Evolutionary conservation across 2,888 invertebrate genomes (phyloP), one percentile per base, ranked within the genome.

Genomic region (Tribolium freemani): DNA sequence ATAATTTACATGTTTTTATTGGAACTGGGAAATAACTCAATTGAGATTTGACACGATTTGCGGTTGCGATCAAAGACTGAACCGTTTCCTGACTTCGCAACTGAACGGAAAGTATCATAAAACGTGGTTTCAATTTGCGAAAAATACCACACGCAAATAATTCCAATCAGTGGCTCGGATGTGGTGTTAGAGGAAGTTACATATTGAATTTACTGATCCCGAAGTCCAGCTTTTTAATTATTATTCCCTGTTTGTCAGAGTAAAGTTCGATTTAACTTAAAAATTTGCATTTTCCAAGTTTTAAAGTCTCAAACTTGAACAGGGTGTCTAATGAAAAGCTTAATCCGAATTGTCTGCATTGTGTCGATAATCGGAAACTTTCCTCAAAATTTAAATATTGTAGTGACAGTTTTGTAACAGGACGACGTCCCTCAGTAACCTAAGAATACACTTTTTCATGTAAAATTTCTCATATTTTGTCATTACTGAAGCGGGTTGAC

Each of bases 231-330:
- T 16, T 16, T 16, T 16, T 16, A 16, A 16, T 16, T 16, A 16
- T 1, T 16, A 16, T 16, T 16, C 2, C 16, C 16, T 16, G 26
- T 26, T 26, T 26, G 26, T 26, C 2, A 26, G 5, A 26, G 26
- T 1, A 26, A 26, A 26, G 26, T 26, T 5, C 3, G 8, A 38
- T 38, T 38, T 38, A 60, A 48, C 46, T 48, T 48, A 26, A 48
- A 60, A 60, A 58, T 58, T 58, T 44, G 57, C 57, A 58, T 58
- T 45, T 58, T 58, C 5, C 16, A 44, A 45, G 30, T 26, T 60
- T 60, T 45, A 45, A 60, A 60, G 26, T 48, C 46, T 60, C 48
- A 26, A 60, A 60, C 60, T 48, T 48, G 48, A 46, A n/a, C 54
- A 31, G 48, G 6, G 20, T 16, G 48, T 48, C 20, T 46, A 60